A percentile compares a stretch with the other conserved stretches of the same genome.
These are phyloP conservation scores for Drosophila vallismaia DNA, from an alignment of 2,888 invertebrate genomes.

Conservation along the genomic window DNA sequence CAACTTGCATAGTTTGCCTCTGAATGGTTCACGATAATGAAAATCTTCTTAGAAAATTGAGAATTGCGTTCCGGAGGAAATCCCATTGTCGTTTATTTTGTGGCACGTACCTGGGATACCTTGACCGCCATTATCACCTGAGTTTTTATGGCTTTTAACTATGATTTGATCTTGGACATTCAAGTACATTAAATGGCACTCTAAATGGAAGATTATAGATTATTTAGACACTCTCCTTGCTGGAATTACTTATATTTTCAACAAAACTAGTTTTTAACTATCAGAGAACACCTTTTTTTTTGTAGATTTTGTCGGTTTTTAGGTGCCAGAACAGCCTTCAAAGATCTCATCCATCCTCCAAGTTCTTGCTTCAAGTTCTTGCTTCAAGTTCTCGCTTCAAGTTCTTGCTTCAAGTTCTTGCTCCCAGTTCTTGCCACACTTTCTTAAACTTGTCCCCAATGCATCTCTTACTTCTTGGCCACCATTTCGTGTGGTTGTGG, in stretches of 20 bases:
- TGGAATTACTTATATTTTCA: neutral
- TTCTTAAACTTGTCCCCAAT: slow-evolving; percentile 29
- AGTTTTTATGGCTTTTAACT: neutral
- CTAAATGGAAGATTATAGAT: neutral
- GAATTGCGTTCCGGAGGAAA: slow-evolving; percentile 34
- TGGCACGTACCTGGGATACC: slow-evolving; percentile 31
- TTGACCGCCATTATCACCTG: slow-evolving; percentile 13
- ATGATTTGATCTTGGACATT: neutral
- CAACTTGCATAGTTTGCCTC: slow-evolving; percentile 15
- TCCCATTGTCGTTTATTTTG: slow-evolving; percentile 6
- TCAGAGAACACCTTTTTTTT: no score
- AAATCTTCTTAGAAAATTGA: slow-evolving; percentile 37
- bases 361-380: no score
- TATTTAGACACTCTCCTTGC: neutral
- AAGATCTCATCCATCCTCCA: neutral
- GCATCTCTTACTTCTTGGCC: slow-evolving; percentile 12
- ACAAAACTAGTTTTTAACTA: no score
- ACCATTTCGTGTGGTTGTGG: neutral
- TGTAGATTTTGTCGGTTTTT: no score
- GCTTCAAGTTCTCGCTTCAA: no score
- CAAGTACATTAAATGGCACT: neutral
- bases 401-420: neutral
- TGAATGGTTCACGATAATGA: slow-evolving; percentile 14
- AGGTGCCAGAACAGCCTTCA: neutral
- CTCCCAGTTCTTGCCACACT: slow-evolving; percentile 23